Conservation (phyloP, 2,797 vertebrate genomes). For the Crenuchus spilurus region DNA sequence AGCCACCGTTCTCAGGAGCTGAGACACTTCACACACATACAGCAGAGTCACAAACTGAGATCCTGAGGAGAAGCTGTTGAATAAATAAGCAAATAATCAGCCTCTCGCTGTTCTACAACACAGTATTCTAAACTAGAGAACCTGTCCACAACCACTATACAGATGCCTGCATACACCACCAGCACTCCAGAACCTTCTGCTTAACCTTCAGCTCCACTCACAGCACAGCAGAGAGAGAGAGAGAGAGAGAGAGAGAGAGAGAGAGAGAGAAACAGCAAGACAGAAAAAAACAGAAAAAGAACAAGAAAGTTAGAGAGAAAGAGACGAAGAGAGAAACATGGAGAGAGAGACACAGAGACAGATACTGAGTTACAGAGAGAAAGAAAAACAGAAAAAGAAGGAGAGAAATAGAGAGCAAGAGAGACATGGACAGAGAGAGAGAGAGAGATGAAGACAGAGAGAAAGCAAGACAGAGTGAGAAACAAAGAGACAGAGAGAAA, state of each 20-base stretch:
- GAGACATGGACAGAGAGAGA: background rate
- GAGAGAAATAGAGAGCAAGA: too few species aligned
- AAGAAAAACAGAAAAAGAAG: too few species aligned
- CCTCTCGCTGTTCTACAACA: background rate
- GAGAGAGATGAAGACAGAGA: background rate
- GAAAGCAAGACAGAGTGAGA: background rate
- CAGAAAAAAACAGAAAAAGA: background rate
- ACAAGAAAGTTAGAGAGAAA: background rate
- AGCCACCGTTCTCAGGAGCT: constrained; percentile 9
- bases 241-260: background rate
- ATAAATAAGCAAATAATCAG: background rate
- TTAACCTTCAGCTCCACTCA: constrained; percentile 8
- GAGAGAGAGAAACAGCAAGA: background rate
- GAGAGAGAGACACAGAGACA: too few species aligned
- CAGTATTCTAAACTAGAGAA: background rate
- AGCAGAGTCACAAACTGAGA: background rate
- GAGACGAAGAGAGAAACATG: background rate
- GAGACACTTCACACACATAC: constrained; percentile 22
- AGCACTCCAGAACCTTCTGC: background rate
- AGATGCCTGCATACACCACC: background rate
- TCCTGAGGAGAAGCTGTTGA: background rate
- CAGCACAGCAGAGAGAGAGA: background rate
- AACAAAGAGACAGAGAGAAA: background rate
- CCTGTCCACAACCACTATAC: background rate
- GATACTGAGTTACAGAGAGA: background rate